These are phyloP conservation scores for Dynastes maya DNA, from an alignment of 2,888 invertebrate species.

Conservation along the genomic window DNA sequence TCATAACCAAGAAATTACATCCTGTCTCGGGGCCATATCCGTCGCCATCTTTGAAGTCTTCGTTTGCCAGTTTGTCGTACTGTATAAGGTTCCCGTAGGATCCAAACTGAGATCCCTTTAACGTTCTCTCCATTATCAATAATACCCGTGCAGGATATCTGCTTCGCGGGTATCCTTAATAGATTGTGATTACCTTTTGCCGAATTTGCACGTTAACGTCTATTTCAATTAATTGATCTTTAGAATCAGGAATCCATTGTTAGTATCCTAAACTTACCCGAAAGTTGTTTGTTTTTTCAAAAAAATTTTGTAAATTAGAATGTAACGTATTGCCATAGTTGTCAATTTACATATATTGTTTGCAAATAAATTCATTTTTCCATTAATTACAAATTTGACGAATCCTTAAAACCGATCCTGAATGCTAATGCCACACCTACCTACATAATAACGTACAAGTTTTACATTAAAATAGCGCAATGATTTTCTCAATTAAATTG, in stretches of 20 bases:
- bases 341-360: too few species aligned
- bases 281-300: too few species aligned
- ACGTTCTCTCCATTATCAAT: conserved; percentile 38
- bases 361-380: too few species aligned
- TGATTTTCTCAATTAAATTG: too few species aligned
- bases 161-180: conserved; percentile 39
- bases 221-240: conserved; percentile 19
- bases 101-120: conserved; percentile 1
- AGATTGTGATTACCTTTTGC: conserved; percentile 28
- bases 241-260: not conserved
- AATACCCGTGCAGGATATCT: conserved; percentile 40
- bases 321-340: too few species aligned
- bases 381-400: too few species aligned
- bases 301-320: too few species aligned
- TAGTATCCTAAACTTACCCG: too few species aligned
- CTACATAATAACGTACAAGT: too few species aligned
- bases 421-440: too few species aligned
- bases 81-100: not conserved
- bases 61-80: conserved; percentile 41
- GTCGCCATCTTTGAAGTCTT: conserved; percentile 48
- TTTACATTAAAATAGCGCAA: too few species aligned
- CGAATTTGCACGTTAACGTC: conserved; percentile 24
- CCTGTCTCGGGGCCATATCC: conserved; percentile 48
- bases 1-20: conserved; percentile 52
- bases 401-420: too few species aligned